Base-by-base conservation (phyloP, 2,888 invertebrate species). In the Rosalia funebris region DNA sequence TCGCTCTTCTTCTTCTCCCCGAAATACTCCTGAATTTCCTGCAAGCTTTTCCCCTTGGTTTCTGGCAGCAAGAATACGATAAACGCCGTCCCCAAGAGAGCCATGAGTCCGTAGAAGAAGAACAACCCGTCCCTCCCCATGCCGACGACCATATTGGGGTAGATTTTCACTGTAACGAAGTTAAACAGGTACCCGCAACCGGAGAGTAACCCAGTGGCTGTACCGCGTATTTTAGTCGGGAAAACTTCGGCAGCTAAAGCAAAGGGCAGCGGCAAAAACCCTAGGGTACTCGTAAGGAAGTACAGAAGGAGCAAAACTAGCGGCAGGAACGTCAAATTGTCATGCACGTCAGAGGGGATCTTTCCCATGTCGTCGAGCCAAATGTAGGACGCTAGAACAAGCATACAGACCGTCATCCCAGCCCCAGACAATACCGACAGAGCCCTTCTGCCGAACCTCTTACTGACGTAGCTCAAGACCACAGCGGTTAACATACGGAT, bases 371-470 rank as follows among this genome's bases (percentile, higher is more conserved):
- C 65, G 1, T 74, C 68, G 0, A 81, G 57, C 19, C 79, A 76
- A 3, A 84, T 69, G 67, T 85, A 85, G 1, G 77, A 67, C 0
- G 84, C 82, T 19, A 88, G 70, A 1, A 75, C 65, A 2, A 84
- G 68, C 83, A 88, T 85, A 55, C 83, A 84, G 0, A 84, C n/a
- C 0, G 83, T 79, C 83, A 87, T 87, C 0, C 86, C 83, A 0
- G 79, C 61, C 0, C 89, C 88, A 0, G 88, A 88, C 31, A 84
- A 60, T 2, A 88, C 79, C 0, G 89, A 83, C 0, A 89, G 82
- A 1, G 84, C 81, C 44, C 87, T 76, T 44, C 89, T 77, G 0
- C 90, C 90, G 39, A 82, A 84, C 42, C 78, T 81, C 52, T 86
- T 86, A 1, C 85, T 85, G 1, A 83, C 69, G 7, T 75, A 77